These are phyloP conservation scores for Meteorus sp. DNA, from an alignment of 1,140 invertebrate species.

Conservation along the genomic window DNA sequence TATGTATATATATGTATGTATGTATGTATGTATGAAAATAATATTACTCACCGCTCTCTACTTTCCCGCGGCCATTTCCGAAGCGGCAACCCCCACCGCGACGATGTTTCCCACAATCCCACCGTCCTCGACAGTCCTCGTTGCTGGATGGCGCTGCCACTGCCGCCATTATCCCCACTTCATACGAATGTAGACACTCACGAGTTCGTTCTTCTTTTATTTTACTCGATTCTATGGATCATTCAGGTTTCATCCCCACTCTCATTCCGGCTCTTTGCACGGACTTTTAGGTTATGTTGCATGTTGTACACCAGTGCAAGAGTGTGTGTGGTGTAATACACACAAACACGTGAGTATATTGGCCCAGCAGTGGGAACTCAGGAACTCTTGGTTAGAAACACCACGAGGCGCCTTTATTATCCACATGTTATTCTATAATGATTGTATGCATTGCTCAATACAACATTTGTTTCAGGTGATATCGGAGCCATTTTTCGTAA, in stretches of 20 bases:
- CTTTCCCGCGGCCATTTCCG: slow-evolving; percentile 59
- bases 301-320: neutral
- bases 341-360: too few relatives aligned
- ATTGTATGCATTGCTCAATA: too few relatives aligned
- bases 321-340: neutral
- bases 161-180: slow-evolving; percentile 5
- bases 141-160: slow-evolving; percentile 26
- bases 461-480: too few relatives aligned
- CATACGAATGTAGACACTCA: neutral
- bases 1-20: too few relatives aligned
- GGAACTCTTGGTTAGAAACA: too few relatives aligned
- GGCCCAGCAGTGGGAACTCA: too few relatives aligned
- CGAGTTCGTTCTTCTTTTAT: too few relatives aligned
- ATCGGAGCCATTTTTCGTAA: too few relatives aligned
- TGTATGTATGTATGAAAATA: neutral
- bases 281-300: neutral
- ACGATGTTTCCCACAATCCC: slow-evolving; percentile 29
- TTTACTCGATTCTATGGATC: slow-evolving; percentile 45
- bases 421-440: too few relatives aligned
- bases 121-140: slow-evolving; percentile 28
- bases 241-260: slow-evolving; percentile 56
- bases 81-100: slow-evolving; percentile 32
- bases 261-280: neutral
- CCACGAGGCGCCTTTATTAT: too few relatives aligned
- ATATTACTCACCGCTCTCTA: slow-evolving; percentile 44